A percentile compares a stretch with the other conserved stretches of the same genome.
These are phyloP conservation scores for Acyrthosiphon pisum DNA, from an alignment of 1,140 invertebrate genomes.

Conservation along the genomic window DNA sequence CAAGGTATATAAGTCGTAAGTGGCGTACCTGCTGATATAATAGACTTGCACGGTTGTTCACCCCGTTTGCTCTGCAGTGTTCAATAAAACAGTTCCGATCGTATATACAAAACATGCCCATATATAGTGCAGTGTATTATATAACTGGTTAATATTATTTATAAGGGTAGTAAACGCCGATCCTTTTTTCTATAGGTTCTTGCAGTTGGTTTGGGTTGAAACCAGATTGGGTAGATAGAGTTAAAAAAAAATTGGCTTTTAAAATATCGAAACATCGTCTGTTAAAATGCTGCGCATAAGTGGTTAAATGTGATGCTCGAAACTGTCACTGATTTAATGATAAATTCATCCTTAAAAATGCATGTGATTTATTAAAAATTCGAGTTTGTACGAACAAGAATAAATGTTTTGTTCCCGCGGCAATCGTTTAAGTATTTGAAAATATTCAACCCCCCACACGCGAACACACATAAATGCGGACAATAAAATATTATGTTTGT, in stretches of 20 bases:
- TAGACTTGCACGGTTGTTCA: not conserved
- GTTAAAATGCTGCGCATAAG: not conserved
- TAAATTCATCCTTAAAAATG: not conserved
- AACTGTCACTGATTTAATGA: not conserved
- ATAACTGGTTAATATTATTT: not conserved
- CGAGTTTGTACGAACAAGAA: not conserved
- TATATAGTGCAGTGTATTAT: too few relatives aligned
- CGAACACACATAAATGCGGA: not conserved
- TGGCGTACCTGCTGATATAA: not conserved
- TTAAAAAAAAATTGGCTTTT: not conserved
- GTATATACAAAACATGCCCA: not conserved
- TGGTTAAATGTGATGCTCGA: not conserved
- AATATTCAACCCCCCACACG: constrained; percentile 27
- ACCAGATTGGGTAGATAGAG: not conserved
- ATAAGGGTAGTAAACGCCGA: not conserved
- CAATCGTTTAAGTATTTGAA: constrained; percentile 5
- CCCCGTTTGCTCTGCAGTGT: not conserved
- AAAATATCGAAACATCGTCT: not conserved
- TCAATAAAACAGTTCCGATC: not conserved
- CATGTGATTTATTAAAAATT: not conserved
- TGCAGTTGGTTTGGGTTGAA: not conserved
- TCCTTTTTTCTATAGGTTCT: not conserved
- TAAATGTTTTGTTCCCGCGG: not conserved
- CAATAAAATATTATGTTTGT: not conserved
- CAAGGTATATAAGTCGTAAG: not conserved